Base-by-base conservation (phyloP, 2,113 vertebrate genomes). In the Osmerus mordax region DNA sequence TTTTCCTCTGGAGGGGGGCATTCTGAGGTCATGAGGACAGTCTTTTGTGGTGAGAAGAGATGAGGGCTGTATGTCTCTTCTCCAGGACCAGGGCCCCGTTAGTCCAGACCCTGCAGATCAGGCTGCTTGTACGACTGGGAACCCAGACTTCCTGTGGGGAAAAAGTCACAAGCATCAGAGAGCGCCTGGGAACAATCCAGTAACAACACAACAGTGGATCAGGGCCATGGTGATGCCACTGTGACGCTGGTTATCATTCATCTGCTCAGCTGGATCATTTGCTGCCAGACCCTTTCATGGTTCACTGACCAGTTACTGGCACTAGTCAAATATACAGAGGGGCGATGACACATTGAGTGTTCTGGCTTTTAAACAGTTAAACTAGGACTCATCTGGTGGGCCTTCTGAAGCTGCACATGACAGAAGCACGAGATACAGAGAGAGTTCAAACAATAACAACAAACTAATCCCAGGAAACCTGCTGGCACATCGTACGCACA, bases 41-140 rank as follows among this genome's bases (percentile, higher is more conserved):
- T 68, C 15, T 23, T 28, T 56, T 6, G 52, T 55, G 13, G 21
- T 66, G 12, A 66, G n/a, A 16, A 51, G 19, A 52, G 19, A 19
- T 55, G 1, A 73, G 65, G 68, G 58, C 75, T 53, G 65, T 8
- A 23, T 13, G n/a, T 60, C 47, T 64, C 54, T 69, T 53, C 28
- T 80, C 74, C 71, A 73, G 56, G 47, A 18, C 66, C 4, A 70
- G 25, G 55, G 29, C 54, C 67, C n/a, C 54, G 41, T 92, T 81
- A 90, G 82, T 93, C 91, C 88, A 93, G 82, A 56, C 91, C 89
- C 67, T 89, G 90, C 0, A 92, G 82, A 73, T 93, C 91, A 1
- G 92, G 92, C 65, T 90, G 91, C 69, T 92, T 93, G 86, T 90
- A 92, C 3, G 81, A 70, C 74, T 90, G 86, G 3, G 91, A 78